Evolutionary conservation across 1,140 invertebrate genomes (phyloP).

Genomic region (Teleogryllus occipitalis): DNA sequence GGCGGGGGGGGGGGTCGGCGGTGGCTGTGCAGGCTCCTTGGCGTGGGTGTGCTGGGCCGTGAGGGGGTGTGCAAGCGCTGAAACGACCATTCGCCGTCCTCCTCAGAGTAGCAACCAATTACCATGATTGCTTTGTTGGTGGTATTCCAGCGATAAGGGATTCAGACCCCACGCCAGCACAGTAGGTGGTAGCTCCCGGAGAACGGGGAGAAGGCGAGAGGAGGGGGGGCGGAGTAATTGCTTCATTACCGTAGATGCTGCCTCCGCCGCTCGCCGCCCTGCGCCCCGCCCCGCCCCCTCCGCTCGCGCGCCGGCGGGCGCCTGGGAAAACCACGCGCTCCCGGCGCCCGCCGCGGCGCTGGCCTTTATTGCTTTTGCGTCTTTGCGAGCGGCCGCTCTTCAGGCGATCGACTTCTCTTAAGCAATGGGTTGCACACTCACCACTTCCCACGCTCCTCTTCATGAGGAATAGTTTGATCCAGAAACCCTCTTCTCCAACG

Average conservation of each 20-base stretch:
- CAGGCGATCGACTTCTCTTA: too few relatives aligned
- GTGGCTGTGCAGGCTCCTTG: too few relatives aligned
- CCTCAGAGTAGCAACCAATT: slow-evolving; percentile 7
- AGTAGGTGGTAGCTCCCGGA: neutral
- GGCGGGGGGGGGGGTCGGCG: too few relatives aligned
- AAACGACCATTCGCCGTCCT: neutral
- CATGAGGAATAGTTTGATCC: too few relatives aligned
- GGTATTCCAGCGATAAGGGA: slow-evolving; percentile 13
- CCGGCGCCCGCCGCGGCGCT: too few relatives aligned
- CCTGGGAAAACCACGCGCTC: neutral
- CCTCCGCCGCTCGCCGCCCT: neutral
- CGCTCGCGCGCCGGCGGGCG: neutral
- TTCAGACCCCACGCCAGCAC: neutral
- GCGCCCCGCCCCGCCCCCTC: neutral
- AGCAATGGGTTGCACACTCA: too few relatives aligned
- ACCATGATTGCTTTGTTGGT: slow-evolving; percentile 16
- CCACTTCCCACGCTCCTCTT: too few relatives aligned
- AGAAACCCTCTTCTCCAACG: too few relatives aligned
- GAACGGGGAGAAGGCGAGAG: neutral
- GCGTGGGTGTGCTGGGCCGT: too few relatives aligned
- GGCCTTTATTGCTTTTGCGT: too few relatives aligned
- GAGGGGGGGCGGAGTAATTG: slow-evolving; percentile 13
- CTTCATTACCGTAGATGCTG: slow-evolving; percentile 15
- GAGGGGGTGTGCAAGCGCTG: neutral
- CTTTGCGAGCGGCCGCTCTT: too few relatives aligned